Conservation (phyloP, 2,888 invertebrate species). For the Temnothorax unifasciatus region DNA sequence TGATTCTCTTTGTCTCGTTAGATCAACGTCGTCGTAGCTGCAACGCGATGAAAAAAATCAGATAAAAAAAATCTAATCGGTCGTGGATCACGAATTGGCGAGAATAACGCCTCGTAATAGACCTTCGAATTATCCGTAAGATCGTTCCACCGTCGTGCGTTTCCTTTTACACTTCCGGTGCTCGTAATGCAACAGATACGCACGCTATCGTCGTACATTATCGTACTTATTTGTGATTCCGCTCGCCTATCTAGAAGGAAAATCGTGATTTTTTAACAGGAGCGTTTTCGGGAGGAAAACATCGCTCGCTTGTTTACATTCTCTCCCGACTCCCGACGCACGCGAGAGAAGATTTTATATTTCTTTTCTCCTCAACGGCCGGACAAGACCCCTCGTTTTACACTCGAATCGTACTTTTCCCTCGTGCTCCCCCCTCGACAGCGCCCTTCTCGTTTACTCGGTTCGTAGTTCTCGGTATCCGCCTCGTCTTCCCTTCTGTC, state of each 20-base stretch:
- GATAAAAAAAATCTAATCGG: neutral
- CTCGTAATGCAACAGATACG: too few species aligned
- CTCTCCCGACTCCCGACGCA: too few species aligned
- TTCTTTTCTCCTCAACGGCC: too few species aligned
- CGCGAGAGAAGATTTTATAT: too few species aligned
- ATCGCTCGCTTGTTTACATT: too few species aligned
- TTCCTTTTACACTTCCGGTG: neutral
- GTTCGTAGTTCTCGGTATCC: conserved; percentile 3
- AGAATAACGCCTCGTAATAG: neutral
- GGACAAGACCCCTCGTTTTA: too few species aligned
- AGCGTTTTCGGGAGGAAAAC: neutral
- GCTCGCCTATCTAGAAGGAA: neutral
- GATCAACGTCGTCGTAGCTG: neutral
- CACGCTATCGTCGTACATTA: neutral
- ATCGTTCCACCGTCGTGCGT: neutral
- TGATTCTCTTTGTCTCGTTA: conserved; percentile 7
- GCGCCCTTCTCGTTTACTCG: conserved; percentile 11
- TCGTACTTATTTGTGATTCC: neutral
- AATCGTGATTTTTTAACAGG: neutral
- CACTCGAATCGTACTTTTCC: conserved; percentile 1
- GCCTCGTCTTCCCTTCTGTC: conserved; percentile 23
- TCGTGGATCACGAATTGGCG: neutral
- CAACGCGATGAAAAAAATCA: too few species aligned
- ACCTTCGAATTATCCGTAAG: neutral
- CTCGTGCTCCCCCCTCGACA: neutral